Conservation (phyloP, 2,113 vertebrate species). For the Drymodes brunneopygia region DNA sequence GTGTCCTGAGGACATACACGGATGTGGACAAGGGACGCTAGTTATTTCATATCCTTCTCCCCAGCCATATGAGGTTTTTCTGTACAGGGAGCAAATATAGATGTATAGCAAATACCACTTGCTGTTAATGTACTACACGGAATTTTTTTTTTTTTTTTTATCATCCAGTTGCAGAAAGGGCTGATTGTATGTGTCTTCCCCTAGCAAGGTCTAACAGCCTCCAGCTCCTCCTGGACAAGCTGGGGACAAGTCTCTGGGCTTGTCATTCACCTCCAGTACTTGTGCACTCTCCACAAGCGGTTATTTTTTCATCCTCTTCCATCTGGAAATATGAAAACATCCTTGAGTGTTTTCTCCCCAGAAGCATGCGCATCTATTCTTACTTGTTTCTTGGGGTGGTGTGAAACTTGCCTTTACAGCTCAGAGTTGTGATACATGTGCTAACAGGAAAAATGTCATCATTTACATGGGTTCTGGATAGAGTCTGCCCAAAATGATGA, state of each 20-base stretch:
- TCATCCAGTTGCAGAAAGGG: background rate
- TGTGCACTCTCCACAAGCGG: background rate
- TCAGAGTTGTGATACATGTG: background rate
- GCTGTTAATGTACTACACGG: background rate
- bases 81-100: background rate
- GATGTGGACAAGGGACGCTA: background rate
- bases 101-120: background rate
- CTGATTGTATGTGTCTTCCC: background rate
- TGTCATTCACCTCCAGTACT: background rate
- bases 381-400: background rate
- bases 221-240: background rate
- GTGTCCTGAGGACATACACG: background rate
- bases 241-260: background rate
- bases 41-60: background rate
- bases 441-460: background rate
- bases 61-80: background rate
- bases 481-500: background rate
- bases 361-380: background rate
- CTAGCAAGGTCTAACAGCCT: background rate
- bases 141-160: background rate
- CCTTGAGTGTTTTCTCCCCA: background rate
- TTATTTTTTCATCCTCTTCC: background rate
- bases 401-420: background rate
- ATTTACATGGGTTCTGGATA: background rate
- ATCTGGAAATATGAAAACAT: background rate